phyloP scores from a whole-genome alignment of 2,888 invertebrate genomes.

The Ectobius pallidus region DNA sequence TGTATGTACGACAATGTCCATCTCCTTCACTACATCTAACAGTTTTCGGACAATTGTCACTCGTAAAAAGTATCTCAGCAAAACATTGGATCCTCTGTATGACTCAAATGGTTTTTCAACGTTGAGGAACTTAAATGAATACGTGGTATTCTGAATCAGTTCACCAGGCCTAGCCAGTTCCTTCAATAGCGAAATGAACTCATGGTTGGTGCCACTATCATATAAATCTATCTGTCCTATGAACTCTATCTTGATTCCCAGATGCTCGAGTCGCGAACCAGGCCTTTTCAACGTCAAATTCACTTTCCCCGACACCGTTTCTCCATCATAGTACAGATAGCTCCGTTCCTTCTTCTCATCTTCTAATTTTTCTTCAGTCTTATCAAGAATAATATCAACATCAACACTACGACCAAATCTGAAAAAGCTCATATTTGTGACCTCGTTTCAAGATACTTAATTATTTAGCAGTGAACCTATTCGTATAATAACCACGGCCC shows the following conservation, averaged over 20 bases:
- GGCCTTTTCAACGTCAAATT: slow-evolving; percentile 94
- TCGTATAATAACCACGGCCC: slow-evolving; percentile 99
- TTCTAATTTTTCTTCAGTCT: slow-evolving; percentile 92
- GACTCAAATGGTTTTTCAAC: slow-evolving; percentile 99
- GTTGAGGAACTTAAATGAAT: slow-evolving; percentile 96
- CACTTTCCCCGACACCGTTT: slow-evolving; percentile 96
- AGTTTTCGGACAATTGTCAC: slow-evolving; percentile 94
- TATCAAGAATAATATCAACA: slow-evolving; percentile 95
- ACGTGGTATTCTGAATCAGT: slow-evolving; percentile 90
- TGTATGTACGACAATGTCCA: slow-evolving; percentile 97
- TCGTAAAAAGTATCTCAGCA: slow-evolving; percentile 90
- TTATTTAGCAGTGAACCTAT: slow-evolving; percentile 99
- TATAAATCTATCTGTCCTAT: slow-evolving; percentile 98
- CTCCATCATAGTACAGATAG: slow-evolving; percentile 96
- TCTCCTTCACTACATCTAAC: slow-evolving; percentile 93
- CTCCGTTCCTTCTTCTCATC: slow-evolving; percentile 96
- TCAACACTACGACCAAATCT: no score
- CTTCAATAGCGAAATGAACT: slow-evolving; percentile 95
- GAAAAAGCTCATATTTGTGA: no score
- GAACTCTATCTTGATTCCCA: slow-evolving; percentile 99
- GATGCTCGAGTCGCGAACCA: slow-evolving; percentile 95
- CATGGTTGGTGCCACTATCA: slow-evolving; percentile 98
- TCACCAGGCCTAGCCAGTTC: slow-evolving; percentile 97
- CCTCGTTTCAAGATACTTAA: no score
- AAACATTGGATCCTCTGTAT: slow-evolving; percentile 95